Percentiles rank a stretch among this genome's conserved stretches.
These are phyloP conservation scores for Charaxes varanes DNA, from an alignment of 1,140 invertebrate genomes.

Conservation along the genomic window DNA sequence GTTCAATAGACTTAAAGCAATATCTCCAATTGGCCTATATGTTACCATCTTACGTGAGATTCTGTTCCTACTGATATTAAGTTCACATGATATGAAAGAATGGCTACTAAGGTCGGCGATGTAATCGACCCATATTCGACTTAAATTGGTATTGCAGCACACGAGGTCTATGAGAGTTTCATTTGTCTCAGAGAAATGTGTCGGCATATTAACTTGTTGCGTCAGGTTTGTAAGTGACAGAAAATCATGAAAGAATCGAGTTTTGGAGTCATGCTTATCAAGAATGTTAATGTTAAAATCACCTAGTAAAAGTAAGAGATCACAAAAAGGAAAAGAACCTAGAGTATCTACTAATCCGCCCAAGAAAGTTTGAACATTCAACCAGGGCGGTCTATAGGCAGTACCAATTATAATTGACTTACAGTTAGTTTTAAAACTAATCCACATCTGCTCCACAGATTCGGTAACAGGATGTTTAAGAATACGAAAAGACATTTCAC, in stretches of 20 bases:
- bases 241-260: background rate
- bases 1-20: background rate
- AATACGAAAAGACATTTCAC: no score
- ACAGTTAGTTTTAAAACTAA: conserved; percentile 5
- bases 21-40: background rate
- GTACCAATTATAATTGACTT: conserved; percentile 13
- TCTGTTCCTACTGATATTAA: background rate
- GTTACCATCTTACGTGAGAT: background rate
- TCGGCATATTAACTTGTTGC: background rate
- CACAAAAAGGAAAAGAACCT: background rate
- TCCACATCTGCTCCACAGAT: conserved; percentile 27
- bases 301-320: conserved; percentile 3
- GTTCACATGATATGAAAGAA: background rate
- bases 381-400: conserved; percentile 19
- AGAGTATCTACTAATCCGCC: conserved; percentile 14
- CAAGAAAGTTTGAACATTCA: conserved; percentile 11
- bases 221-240: background rate
- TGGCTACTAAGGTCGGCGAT: background rate
- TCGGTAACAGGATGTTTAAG: no score
- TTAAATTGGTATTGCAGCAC: background rate
- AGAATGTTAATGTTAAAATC: conserved; percentile 12
- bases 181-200: background rate
- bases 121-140: background rate
- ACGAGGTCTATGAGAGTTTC: background rate
- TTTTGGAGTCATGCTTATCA: background rate